Evolutionary conservation across 2,888 invertebrate species (phyloP).

Genomic region (Rhabditophanes sp.): DNA sequence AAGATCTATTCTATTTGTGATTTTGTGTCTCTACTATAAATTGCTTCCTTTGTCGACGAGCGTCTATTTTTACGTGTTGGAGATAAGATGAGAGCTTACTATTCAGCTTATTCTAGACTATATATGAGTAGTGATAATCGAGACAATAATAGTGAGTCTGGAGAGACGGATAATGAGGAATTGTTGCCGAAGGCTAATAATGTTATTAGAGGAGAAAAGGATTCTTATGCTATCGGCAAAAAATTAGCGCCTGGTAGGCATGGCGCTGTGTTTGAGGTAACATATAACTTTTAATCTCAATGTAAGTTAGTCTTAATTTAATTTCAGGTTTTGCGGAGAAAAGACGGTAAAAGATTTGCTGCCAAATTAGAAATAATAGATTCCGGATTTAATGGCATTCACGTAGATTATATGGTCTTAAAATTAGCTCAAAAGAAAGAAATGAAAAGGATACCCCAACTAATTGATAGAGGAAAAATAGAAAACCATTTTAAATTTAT

Average conservation of each 20-base stretch:
- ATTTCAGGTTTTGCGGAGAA: conserved; percentile 12
- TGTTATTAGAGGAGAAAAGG: conserved; percentile 32
- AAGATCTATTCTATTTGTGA: no score
- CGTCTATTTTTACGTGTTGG: no score
- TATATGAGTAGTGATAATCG: no score
- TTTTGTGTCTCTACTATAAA: no score
- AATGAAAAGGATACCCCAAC: conserved; percentile 16
- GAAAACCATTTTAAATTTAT: conserved; percentile 25
- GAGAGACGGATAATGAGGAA: no score
- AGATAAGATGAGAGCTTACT: no score
- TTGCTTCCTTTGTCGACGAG: no score
- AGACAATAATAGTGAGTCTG: no score
- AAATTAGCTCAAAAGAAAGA: conserved; percentile 21
- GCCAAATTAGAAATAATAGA: conserved; percentile 37
- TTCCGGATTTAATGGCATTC: conserved; percentile 28
- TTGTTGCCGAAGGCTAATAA: conserved; percentile 16
- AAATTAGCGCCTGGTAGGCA: conserved; percentile 33
- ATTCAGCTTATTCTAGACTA: no score
- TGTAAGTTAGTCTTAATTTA: conserved; percentile 1
- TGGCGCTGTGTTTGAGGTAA: conserved; percentile 39
- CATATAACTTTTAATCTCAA: background rate
- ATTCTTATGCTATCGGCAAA: conserved; percentile 30
- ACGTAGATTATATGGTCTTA: conserved; percentile 35
- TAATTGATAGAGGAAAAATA: conserved; percentile 41
- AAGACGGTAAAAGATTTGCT: conserved; percentile 28